Conservation (phyloP, 2,113 vertebrate genomes). For the Pandion haliaetus region DNA sequence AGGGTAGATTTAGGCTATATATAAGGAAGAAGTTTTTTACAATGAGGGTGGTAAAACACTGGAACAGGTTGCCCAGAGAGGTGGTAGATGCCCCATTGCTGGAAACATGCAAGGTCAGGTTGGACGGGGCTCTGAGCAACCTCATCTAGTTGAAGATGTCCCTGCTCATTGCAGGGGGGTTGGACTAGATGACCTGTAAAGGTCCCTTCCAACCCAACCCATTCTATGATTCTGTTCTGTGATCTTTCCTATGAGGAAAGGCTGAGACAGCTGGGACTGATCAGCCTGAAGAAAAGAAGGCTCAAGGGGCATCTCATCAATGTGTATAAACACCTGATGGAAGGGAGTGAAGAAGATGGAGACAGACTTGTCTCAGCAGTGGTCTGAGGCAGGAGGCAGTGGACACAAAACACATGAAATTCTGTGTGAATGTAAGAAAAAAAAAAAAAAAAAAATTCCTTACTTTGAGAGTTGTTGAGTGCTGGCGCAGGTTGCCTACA, state of each 20-base stretch:
- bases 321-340: neutral
- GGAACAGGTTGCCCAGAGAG: neutral
- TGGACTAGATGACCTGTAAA: neutral
- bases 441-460: no score
- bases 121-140: neutral
- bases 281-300: neutral
- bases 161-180: rapidly evolving
- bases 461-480: neutral
- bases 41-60: neutral
- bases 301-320: neutral
- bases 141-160: neutral
- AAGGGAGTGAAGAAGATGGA: neutral
- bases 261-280: neutral
- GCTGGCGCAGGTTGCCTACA: neutral
- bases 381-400: neutral
- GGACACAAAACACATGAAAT: neutral
- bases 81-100: neutral
- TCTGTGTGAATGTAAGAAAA: neutral
- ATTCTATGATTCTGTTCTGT: neutral
- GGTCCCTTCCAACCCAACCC: neutral
- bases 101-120: neutral
- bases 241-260: neutral
- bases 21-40: neutral
- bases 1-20: neutral
- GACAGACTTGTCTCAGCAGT: neutral